Evolutionary conservation across 2,797 vertebrate species (phyloP).

Genomic region (Gastrophryne carolinensis): DNA sequence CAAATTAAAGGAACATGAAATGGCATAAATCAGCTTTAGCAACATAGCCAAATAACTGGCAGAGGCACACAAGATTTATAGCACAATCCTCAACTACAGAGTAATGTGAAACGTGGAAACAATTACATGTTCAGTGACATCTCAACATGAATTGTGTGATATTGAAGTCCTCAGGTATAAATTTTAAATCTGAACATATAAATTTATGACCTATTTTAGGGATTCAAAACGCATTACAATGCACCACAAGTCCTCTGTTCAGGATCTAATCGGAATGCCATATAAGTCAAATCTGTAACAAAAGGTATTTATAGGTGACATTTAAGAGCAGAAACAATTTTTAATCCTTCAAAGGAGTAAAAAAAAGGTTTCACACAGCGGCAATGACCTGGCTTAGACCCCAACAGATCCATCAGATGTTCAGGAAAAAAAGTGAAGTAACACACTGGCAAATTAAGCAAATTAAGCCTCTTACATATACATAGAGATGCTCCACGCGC

Average conservation of each 20-base stretch:
- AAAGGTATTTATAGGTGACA: conserved; percentile 60
- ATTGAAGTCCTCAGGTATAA: conserved; percentile 69
- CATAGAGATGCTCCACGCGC: too few relatives aligned
- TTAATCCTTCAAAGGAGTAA: conserved; percentile 56
- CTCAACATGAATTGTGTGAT: conserved; percentile 68
- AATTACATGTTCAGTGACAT: conserved; percentile 72
- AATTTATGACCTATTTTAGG: conserved; percentile 72
- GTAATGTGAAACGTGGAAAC: conserved; percentile 74
- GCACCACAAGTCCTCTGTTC: conserved; percentile 60
- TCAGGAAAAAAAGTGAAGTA: too few relatives aligned
- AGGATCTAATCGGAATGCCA: conserved; percentile 63
- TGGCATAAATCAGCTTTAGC: conserved; percentile 69
- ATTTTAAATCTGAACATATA: conserved; percentile 72
- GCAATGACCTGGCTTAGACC: background rate
- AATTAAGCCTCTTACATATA: too few relatives aligned
- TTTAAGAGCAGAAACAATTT: conserved; percentile 65
- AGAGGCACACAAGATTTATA: conserved; percentile 70
- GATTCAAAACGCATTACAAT: conserved; percentile 67
- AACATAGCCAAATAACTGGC: conserved; percentile 67
- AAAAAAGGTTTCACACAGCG: conserved; percentile 58
- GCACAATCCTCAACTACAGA: conserved; percentile 66
- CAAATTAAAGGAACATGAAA: conserved; percentile 72
- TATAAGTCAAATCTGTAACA: conserved; percentile 58
- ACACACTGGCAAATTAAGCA: too few relatives aligned
- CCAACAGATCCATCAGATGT: too few relatives aligned